These are phyloP conservation scores for Palythoa grandis DNA, from an alignment of 92 coral and sea anemone species.

Conservation along the genomic window DNA sequence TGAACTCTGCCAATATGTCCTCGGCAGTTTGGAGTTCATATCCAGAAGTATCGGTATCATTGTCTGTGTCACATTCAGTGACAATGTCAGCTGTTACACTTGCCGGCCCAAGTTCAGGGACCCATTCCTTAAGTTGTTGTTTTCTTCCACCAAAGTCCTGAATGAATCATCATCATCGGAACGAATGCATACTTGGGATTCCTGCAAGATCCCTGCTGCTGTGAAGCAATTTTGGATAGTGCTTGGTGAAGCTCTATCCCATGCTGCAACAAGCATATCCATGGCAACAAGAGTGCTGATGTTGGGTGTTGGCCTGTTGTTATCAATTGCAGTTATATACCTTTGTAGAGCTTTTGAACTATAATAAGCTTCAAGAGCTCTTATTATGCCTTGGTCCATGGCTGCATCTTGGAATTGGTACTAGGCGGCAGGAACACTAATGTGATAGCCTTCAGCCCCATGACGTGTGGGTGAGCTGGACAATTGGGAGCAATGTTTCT, in stretches of 20 bases:
- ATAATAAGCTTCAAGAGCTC: conserved; percentile 35
- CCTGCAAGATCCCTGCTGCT: background rate
- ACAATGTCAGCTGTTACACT: conserved; percentile 40
- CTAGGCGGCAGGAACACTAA: conserved; percentile 38
- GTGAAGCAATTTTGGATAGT: too few relatives aligned
- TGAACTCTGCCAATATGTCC: conserved; percentile 55
- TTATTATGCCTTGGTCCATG: conserved; percentile 32
- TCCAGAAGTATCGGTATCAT: too few relatives aligned
- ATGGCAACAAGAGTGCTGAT: conserved; percentile 36
- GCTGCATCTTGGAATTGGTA: conserved; percentile 1
- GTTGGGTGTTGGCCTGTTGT: conserved; percentile 38
- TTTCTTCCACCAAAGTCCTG: too few relatives aligned
- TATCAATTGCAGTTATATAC: too few relatives aligned
- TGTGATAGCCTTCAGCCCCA: conserved; percentile 22
- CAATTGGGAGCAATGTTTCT: background rate
- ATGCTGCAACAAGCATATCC: background rate
- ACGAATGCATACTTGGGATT: background rate
- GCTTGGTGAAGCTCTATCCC: too few relatives aligned
- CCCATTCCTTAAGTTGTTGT: background rate
- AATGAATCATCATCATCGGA: conserved; percentile 5
- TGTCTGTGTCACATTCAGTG: too few relatives aligned
- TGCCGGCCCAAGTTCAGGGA: conserved; percentile 29
- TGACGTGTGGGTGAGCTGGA: conserved; percentile 28
- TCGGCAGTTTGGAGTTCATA: conserved; percentile 43
- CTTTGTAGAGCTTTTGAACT: too few relatives aligned